These are phyloP conservation scores for Pagetopsis macropterus DNA, from an alignment of 2,797 vertebrate genomes.

Conservation along the genomic window DNA sequence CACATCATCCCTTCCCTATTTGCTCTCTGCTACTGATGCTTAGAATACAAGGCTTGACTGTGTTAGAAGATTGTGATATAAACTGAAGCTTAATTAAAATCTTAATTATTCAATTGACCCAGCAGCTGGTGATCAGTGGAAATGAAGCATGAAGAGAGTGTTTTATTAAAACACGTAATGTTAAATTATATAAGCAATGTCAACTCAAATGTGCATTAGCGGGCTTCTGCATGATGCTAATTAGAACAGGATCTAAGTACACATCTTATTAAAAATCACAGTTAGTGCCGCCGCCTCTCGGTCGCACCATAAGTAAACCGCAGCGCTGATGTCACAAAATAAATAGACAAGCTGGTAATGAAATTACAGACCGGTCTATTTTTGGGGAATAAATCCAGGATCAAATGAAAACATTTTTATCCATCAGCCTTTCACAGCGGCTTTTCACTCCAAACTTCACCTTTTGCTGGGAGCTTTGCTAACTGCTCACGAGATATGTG, in stretches of 20 bases:
- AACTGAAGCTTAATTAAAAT: conserved; percentile 74
- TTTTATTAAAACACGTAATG: conserved; percentile 74
- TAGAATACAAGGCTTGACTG: conserved; percentile 49
- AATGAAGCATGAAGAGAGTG: conserved; percentile 69
- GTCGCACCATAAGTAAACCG: conserved; percentile 47
- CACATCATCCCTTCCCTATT: conserved; percentile 67
- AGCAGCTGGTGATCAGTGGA: conserved; percentile 77
- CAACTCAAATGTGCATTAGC: conserved; percentile 68
- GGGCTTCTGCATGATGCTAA: conserved; percentile 64
- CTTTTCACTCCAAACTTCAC: conserved; percentile 46
- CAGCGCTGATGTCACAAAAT: conserved; percentile 56
- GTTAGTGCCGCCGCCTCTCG: conserved; percentile 36
- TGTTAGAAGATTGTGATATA: conserved; percentile 66
- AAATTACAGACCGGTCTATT: conserved; percentile 61
- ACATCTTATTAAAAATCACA: conserved; percentile 74
- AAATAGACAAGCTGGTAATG: conserved; percentile 62
- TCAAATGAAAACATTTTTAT: conserved; percentile 42
- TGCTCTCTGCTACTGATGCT: conserved; percentile 65
- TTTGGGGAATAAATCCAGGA: conserved; percentile 43
- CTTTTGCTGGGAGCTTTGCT: conserved; percentile 49
- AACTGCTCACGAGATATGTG: conserved; percentile 51
- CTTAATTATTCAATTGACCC: conserved; percentile 81
- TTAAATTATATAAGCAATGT: conserved; percentile 76
- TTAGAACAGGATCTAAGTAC: conserved; percentile 70
- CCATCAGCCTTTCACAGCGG: conserved; percentile 35